Base-by-base conservation (phyloP, 2,888 invertebrate genomes). In the Arge pagana region DNA sequence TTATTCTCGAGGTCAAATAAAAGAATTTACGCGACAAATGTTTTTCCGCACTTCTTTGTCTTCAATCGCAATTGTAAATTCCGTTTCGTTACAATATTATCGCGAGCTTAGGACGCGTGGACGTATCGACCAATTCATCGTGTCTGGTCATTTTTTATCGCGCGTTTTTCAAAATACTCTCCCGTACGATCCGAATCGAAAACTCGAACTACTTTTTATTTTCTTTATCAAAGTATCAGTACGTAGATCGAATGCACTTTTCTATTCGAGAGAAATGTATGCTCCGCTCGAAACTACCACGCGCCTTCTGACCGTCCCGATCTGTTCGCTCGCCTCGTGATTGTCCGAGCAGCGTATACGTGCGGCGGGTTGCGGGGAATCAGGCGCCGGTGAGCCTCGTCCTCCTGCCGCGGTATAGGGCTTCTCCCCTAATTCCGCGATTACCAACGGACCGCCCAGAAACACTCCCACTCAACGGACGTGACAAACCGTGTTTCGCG, bases 311-410 rank as follows among this genome's bases (percentile, higher is more conserved):
- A 61, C 54, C 55, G 48, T 50, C 57, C 60, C 56, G 61, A 62
- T 62, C 63, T 64, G 66, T 67, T 68, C 66, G 64, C 66, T 59
- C 63, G 63, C 66, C 67, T 68, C 64, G 61, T 68, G 63, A 62
- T 57, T 58, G 30, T 30, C 42, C 8, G 8, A 19, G 30, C 28
- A 10, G 35, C 33, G 31, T 33, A 23, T 23, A 10, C 21, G 15
- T 23, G 31, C 2, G 24, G 6, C 33, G 10, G 33, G 33, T 10
- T 4, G 16, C 45, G 33, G 35, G 31, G 15, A 33, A 8, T 19
- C 21, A n/a, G 23, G 36, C 23, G 7, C 35, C 48, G 13, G 10
- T 8, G 11, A 18, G 19, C 18, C 36, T 33, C 36, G 11, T 57
- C 36, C 52, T 52, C 50, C 51, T 37, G 41, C 48, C 13, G 13